Conservation (phyloP, 2,888 invertebrate genomes). For the Cerceris ruficornis region DNA sequence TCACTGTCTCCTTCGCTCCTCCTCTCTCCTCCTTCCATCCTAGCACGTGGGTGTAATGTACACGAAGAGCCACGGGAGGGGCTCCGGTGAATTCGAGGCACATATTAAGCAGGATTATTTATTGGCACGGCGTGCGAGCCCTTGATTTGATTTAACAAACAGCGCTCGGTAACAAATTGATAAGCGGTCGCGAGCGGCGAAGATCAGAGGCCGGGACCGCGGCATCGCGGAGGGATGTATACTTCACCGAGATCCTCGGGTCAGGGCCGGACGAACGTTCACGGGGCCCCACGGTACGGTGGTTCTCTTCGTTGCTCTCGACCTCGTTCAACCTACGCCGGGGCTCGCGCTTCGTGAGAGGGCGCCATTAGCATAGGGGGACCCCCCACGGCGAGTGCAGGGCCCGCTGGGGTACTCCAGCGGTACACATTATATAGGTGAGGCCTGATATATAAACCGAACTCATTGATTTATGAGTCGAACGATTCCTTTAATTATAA, state of each 20-base stretch:
- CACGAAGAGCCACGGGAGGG: slow-evolving; percentile 40
- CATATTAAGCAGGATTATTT: slow-evolving; percentile 80
- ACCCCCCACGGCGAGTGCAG: slow-evolving; percentile 78
- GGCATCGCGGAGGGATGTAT: slow-evolving; percentile 20
- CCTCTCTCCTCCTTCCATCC: background rate
- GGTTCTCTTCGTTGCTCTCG: slow-evolving; percentile 13
- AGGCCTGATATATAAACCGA: slow-evolving; percentile 81
- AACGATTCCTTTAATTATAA: slow-evolving; percentile 82
- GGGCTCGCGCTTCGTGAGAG: slow-evolving; percentile 75
- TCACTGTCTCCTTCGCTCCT: background rate
- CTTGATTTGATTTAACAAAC: slow-evolving; percentile 79
- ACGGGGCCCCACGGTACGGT: slow-evolving; percentile 16
- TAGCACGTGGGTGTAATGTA: slow-evolving; percentile 55
- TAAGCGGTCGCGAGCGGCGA: slow-evolving; percentile 79
- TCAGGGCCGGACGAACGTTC: slow-evolving; percentile 74
- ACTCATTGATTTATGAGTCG: slow-evolving; percentile 80
- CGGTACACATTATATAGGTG: slow-evolving; percentile 77
- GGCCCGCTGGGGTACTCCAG: slow-evolving; percentile 68
- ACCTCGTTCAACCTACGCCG: slow-evolving; percentile 26
- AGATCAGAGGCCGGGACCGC: slow-evolving; percentile 75
- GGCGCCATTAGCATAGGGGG: slow-evolving; percentile 81
- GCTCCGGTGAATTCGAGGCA: slow-evolving; percentile 60
- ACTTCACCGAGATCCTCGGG: slow-evolving; percentile 59
- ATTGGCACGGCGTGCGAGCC: slow-evolving; percentile 70
- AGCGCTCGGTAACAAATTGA: slow-evolving; percentile 81